phyloP scores from a whole-genome alignment of 2,888 invertebrate species.

The Eupithecia insigniata region DNA sequence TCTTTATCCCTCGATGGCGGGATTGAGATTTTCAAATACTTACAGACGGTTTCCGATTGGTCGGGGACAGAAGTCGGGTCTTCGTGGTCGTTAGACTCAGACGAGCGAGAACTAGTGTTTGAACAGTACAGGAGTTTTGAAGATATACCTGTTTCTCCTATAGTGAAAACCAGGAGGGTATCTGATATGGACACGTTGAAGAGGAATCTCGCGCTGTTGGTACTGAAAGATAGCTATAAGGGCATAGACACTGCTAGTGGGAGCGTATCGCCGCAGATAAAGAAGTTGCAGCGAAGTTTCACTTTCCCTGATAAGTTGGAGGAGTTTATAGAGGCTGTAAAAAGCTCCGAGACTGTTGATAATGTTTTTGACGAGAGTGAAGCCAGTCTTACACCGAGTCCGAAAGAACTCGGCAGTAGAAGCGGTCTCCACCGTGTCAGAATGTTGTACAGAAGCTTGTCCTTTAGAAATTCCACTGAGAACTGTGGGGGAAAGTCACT shows the following conservation, averaged over 20 bases:
- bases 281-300: slow-evolving; percentile 66
- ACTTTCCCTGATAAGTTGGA: slow-evolving; percentile 63
- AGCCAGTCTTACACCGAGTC: slow-evolving; percentile 40
- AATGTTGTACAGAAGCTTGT: slow-evolving; percentile 56
- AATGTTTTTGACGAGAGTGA: slow-evolving; percentile 29
- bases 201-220: slow-evolving; percentile 60
- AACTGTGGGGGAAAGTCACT: slow-evolving; percentile 48
- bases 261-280: slow-evolving; percentile 65
- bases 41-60: slow-evolving; percentile 66
- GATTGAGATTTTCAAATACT: slow-evolving; percentile 67
- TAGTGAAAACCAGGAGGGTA: slow-evolving; percentile 74
- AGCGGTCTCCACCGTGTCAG: slow-evolving; percentile 60
- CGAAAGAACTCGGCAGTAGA: slow-evolving; percentile 47
- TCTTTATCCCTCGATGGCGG: slow-evolving; percentile 75
- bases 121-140: slow-evolving; percentile 71
- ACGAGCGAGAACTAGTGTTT: slow-evolving; percentile 50
- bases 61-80: slow-evolving; percentile 61
- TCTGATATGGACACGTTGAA: slow-evolving; percentile 61
- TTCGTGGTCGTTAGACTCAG: slow-evolving; percentile 66
- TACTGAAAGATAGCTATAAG: slow-evolving; percentile 68
- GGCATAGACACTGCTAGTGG: slow-evolving; percentile 59
- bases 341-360: slow-evolving; percentile 43
- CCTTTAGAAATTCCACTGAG: slow-evolving; percentile 50
- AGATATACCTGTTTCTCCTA: slow-evolving; percentile 76
- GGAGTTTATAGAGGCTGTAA: slow-evolving; percentile 50